A percentile compares a stretch with the other conserved stretches of the same genome.
Evolutionary conservation across 1,140 invertebrate genomes (phyloP).

Genomic region (Anthonomus grandis): DNA sequence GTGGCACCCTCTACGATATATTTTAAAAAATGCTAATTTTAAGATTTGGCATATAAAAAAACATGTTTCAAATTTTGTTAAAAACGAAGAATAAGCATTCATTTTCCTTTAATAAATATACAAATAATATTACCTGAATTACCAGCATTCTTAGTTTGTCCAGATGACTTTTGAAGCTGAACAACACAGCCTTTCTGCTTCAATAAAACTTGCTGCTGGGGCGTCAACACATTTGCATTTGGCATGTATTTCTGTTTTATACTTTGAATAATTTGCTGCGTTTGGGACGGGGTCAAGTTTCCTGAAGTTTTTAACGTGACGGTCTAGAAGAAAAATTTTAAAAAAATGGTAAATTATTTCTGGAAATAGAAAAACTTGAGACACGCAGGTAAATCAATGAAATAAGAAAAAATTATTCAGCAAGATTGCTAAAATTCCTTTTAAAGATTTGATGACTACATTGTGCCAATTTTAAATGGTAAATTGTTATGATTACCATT

Average conservation of each 20-base stretch:
- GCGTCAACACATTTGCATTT: conserved; percentile 36
- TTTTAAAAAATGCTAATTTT: too few relatives aligned
- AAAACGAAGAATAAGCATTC: too few relatives aligned
- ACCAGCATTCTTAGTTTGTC: conserved; percentile 12
- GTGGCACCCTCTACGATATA: too few relatives aligned
- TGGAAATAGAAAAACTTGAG: too few relatives aligned
- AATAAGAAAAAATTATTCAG: background rate
- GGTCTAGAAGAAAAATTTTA: conserved; percentile 14
- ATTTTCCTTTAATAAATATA: background rate
- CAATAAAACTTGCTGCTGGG: conserved; percentile 39
- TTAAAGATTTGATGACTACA: too few relatives aligned
- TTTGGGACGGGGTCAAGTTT: conserved; percentile 48
- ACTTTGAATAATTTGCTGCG: conserved; percentile 51
- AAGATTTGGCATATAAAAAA: too few relatives aligned
- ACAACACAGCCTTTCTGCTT: conserved; percentile 42
- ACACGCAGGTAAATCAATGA: too few relatives aligned
- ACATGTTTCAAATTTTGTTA: too few relatives aligned
- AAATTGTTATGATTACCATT: too few relatives aligned
- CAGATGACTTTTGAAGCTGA: conserved; percentile 38
- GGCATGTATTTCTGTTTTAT: conserved; percentile 46
- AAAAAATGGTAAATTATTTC: too few relatives aligned
- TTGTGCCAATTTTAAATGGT: too few relatives aligned
- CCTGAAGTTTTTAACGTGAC: conserved; percentile 38
- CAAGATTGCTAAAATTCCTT: too few relatives aligned
- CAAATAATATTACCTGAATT: background rate